These are phyloP conservation scores for Brachystomella parvula DNA, from an alignment of 1,140 invertebrate genomes.

Conservation along the genomic window DNA sequence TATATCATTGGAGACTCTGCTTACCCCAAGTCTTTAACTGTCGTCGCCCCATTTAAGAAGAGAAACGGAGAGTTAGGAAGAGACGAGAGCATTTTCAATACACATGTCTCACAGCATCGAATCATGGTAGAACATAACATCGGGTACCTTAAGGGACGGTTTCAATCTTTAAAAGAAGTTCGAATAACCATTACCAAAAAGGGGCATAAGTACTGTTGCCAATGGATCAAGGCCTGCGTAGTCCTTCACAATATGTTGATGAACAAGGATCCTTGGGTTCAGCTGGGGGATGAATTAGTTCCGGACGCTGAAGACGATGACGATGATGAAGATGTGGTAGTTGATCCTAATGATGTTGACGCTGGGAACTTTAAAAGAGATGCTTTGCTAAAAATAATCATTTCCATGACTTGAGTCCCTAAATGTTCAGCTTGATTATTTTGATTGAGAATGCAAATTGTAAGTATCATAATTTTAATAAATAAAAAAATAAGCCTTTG, in stretches of 20 bases:
- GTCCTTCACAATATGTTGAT: conserved; percentile 8
- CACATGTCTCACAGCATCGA: conserved; percentile 8
- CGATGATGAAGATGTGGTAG: neutral
- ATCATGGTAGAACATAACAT: conserved; percentile 17
- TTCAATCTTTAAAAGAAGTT: neutral
- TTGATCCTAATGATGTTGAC: neutral
- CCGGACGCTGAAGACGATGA: neutral
- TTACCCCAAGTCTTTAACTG: conserved; percentile 5
- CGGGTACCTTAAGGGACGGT: conserved; percentile 8
- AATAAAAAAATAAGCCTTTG: too few relatives aligned
- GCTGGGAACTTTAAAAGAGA: neutral
- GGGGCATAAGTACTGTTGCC: neutral
- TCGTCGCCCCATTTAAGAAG: conserved; percentile 8
- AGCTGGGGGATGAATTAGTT: neutral
- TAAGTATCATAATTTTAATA: too few relatives aligned
- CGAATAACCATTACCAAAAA: neutral
- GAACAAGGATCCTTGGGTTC: neutral
- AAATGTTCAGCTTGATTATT: too few relatives aligned
- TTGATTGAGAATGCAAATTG: too few relatives aligned
- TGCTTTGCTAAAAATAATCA: neutral
- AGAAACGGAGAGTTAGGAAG: neutral
- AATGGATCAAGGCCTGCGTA: neutral
- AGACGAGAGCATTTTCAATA: conserved; percentile 1
- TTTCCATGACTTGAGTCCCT: neutral
- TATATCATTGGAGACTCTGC: conserved; percentile 19